Percentiles rank a stretch among this genome's conserved stretches.
These are phyloP conservation scores for Manis crassicaudata DNA, from an alignment of 2,797 vertebrate species.

Conservation along the genomic window DNA sequence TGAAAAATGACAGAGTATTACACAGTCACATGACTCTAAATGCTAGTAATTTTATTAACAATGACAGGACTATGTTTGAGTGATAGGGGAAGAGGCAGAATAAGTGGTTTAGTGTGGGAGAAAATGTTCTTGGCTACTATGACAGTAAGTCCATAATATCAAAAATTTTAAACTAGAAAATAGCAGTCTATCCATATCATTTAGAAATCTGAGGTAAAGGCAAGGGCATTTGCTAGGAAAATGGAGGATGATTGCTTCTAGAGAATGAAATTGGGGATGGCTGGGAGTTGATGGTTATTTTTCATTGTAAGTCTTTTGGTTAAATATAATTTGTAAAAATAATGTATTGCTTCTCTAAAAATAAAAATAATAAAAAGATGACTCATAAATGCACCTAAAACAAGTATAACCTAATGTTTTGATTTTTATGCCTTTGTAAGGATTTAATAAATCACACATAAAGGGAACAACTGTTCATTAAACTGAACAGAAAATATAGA, in stretches of 20 bases:
- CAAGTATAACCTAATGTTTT: background rate
- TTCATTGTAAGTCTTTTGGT: background rate
- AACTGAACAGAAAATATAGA: background rate
- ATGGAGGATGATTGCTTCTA: background rate
- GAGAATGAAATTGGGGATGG: background rate
- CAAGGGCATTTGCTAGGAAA: background rate
- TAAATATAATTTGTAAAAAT: background rate
- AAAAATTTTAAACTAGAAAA: background rate
- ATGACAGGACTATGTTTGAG: background rate
- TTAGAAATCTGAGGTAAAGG: background rate
- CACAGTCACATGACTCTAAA: background rate
- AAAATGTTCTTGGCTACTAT: background rate
- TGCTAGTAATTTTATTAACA: background rate
- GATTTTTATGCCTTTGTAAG: background rate
- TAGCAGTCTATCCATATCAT: background rate
- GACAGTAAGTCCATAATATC: background rate
- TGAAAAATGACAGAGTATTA: background rate
- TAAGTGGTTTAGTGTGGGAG: background rate
- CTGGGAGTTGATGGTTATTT: background rate
- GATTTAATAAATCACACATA: constrained; percentile 41
- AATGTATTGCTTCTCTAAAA: background rate
- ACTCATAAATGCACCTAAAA: constrained; percentile 9
- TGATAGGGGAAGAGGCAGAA: background rate
- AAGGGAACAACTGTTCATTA: background rate
- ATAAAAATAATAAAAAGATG: background rate